Conservation (phyloP, 1,140 invertebrate genomes). For the Tribolium madens region DNA sequence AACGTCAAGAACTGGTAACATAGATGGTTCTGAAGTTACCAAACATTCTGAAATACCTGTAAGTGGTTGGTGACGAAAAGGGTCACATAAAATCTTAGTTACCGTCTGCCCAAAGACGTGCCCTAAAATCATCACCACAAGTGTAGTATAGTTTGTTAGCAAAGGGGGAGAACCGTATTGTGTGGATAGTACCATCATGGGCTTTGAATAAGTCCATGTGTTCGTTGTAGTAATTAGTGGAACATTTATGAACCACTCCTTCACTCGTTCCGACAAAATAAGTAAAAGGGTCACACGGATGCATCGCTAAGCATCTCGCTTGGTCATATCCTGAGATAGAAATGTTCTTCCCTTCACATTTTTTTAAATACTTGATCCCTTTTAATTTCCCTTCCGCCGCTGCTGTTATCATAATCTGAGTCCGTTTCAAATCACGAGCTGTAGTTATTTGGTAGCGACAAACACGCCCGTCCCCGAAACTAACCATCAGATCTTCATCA, state of each 20-base stretch:
- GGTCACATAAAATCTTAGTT: conserved; percentile 51
- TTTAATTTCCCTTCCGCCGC: conserved; percentile 72
- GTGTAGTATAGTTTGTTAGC: conserved; percentile 81
- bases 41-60: conserved; percentile 72
- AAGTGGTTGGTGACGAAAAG: neutral
- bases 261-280: conserved; percentile 87
- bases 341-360: conserved; percentile 55
- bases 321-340: neutral
- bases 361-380: conserved; percentile 67
- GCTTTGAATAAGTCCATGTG: conserved; percentile 79
- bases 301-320: conserved; percentile 55
- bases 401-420: conserved; percentile 68
- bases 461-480: conserved; percentile 69
- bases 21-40: conserved; percentile 70
- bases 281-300: conserved; percentile 73
- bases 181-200: conserved; percentile 78
- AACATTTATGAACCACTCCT: conserved; percentile 77
- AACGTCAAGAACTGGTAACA: conserved; percentile 74
- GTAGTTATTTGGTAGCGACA: conserved; percentile 65
- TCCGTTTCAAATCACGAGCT: neutral
- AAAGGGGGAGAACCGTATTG: conserved; percentile 84
- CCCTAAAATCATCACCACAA: conserved; percentile 85
- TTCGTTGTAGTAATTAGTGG: conserved; percentile 65
- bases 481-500: conserved; percentile 52
- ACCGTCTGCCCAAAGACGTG: conserved; percentile 72